These are phyloP conservation scores for Artibeus lituratus DNA, from an alignment of 2,797 vertebrate genomes.

Conservation along the genomic window DNA sequence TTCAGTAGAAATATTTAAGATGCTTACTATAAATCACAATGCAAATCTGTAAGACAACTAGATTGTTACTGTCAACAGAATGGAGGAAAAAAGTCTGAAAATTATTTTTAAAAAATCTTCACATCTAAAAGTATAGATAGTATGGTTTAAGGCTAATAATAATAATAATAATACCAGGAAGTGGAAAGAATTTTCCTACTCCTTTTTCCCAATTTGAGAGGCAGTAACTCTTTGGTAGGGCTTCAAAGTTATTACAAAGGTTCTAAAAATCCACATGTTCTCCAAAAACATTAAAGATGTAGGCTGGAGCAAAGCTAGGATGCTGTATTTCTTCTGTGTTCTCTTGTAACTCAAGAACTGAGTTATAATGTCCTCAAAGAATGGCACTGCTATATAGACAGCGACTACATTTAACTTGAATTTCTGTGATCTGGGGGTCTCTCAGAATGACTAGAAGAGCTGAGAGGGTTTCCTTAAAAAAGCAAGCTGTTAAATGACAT, in stretches of 20 bases:
- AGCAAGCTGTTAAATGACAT: neutral
- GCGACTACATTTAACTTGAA: neutral
- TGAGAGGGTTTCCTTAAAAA: neutral
- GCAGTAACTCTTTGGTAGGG: neutral
- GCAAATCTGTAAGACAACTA: neutral
- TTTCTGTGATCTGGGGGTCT: constrained; percentile 22
- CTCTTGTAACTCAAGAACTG: neutral
- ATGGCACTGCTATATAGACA: neutral
- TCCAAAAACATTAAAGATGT: neutral
- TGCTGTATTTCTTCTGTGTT: neutral
- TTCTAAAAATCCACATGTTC: neutral
- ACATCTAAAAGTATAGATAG: neutral
- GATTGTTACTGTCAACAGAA: neutral
- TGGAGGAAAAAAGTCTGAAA: neutral
- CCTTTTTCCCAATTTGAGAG: neutral
- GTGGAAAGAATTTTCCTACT: neutral
- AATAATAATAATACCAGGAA: neutral
- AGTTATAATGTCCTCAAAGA: neutral
- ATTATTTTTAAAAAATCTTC: neutral
- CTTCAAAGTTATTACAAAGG: neutral
- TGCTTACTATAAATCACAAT: constrained; percentile 12
- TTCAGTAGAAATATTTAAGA: constrained; percentile 47
- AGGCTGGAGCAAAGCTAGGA: neutral
- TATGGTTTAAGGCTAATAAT: neutral
- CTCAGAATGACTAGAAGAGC: neutral